Base-by-base conservation (phyloP, 2,888 invertebrate species). In the Plemyria rubiginata region DNA sequence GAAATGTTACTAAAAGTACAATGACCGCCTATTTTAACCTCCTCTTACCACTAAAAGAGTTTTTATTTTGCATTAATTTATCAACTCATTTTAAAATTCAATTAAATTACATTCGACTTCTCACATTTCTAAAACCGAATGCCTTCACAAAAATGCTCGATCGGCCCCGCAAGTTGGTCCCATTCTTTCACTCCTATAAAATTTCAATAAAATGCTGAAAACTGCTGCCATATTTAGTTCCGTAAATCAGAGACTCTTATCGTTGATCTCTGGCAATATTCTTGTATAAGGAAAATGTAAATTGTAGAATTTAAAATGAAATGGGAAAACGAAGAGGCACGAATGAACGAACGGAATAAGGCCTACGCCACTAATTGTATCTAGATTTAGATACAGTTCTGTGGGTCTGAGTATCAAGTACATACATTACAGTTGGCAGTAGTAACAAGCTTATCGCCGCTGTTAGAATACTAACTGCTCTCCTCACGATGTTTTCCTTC, bases 161-260 rank as follows among this genome's bases (percentile, higher is more conserved):
- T 65, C 60, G 55, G 52, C 45, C 52, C 53, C 51, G 55, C 45
- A 50, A 52, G 55, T 49, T 53, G 45, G 48, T 53, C 54, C 58
- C 65, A 70, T 69, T 68, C 66, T 55, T 64, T 61, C 52, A 64
- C 49, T 66, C 68, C 57, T n/a, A 64, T 68, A 66, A 68, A 68
- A 69, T 70, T 70, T 68, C 67, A 70, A 68, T 70, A 70, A 68
- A 70, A 66, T 62, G 62, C 56, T 64, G 53, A 54, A 52, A 53
- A 53, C 49, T 46, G 45, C 40, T n/a, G 8, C 13, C 29, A 28
- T 49, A 49, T 49, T 50, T 50, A 50, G n/a, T 50, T 36, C 50
- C 50, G 50, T 50, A 50, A 50, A 50, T 50, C 50, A 50, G 13
- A 36, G 50, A 15, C 15, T 36, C 32, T 50, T 50, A 49, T 13